Conservation (phyloP, 2,113 vertebrate species). For the Sterna hirundo region DNA sequence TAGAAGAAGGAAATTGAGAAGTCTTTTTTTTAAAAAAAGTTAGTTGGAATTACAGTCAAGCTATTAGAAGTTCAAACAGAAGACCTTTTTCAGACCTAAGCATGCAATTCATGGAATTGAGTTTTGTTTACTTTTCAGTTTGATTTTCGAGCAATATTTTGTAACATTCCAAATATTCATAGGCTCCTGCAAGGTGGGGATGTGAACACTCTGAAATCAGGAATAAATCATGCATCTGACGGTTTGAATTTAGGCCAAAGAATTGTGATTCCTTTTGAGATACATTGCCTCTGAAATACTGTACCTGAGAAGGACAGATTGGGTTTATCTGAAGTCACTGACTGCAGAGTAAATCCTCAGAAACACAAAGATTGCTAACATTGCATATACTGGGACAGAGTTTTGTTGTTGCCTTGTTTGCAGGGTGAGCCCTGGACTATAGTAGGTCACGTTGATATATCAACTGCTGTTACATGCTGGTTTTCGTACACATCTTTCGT, state of each 20-base stretch:
- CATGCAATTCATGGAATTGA: background rate
- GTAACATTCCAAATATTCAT: background rate
- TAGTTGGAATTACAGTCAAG: background rate
- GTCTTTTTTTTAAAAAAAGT: background rate
- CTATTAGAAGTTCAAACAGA: background rate
- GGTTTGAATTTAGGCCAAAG: background rate
- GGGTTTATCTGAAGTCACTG: background rate
- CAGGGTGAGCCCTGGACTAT: background rate
- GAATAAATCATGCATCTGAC: background rate
- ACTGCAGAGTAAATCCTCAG: background rate
- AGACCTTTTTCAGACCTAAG: background rate
- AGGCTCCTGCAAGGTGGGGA: background rate
- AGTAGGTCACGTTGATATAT: accelerated
- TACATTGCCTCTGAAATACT: background rate
- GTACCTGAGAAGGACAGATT: background rate
- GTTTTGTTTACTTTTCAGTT: background rate
- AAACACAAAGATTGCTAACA: background rate
- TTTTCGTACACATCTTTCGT: background rate
- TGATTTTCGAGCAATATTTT: background rate
- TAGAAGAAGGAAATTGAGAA: background rate
- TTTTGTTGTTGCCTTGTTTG: background rate
- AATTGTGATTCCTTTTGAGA: background rate
- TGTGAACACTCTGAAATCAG: background rate
- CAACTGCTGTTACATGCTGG: background rate
- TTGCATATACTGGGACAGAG: background rate